phyloP scores from a whole-genome alignment of 2,797 vertebrate species.

The Artibeus jamaicensis region DNA sequence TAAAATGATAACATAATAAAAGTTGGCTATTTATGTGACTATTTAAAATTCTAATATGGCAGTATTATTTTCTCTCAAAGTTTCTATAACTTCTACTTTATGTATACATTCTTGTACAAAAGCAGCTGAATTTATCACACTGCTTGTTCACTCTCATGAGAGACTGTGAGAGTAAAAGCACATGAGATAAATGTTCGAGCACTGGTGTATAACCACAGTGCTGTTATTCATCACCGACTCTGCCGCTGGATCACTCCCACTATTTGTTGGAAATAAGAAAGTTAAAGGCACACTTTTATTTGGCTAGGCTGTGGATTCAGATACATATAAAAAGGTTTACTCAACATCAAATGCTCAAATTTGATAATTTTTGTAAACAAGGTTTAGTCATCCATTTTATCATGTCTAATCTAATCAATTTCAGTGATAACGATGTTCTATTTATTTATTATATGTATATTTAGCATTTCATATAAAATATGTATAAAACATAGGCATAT shows the following conservation, averaged over 20 bases:
- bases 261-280: background rate
- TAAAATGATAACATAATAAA: background rate
- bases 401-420: background rate
- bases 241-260: background rate
- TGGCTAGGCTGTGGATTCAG: background rate
- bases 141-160: background rate
- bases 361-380: background rate
- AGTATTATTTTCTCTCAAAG: conserved; percentile 27
- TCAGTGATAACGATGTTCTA: background rate
- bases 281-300: background rate
- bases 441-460: background rate
- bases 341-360: background rate
- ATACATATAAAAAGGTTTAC: background rate
- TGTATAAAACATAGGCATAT: background rate
- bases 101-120: conserved; percentile 28
- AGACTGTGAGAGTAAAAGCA: background rate
- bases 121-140: conserved; percentile 15
- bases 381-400: background rate
- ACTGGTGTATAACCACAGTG: background rate
- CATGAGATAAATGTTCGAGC: background rate
- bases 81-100: conserved; percentile 32
- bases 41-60: conserved; percentile 45
- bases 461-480: conserved; percentile 19
- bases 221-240: background rate
- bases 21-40: conserved; percentile 5